A percentile compares a stretch with the other conserved stretches of the same genome.
Evolutionary conservation across 2,797 vertebrate species (phyloP).

Genomic region (Melanotaenia nigrans): DNA sequence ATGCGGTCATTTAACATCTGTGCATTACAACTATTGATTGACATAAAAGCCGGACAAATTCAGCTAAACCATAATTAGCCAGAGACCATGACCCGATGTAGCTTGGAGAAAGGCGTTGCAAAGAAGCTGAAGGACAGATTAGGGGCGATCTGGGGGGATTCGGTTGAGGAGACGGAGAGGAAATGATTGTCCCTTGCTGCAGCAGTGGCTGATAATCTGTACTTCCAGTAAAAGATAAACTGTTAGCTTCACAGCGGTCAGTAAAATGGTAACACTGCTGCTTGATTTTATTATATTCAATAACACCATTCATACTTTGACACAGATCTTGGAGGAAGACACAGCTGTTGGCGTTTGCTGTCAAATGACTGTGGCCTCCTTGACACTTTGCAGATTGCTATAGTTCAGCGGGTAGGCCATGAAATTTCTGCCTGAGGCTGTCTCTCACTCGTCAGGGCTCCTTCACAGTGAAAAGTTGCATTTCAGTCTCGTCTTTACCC

Average conservation of each 20-base stretch:
- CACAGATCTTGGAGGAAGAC: constrained; percentile 8
- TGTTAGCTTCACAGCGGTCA: not conserved
- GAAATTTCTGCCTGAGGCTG: constrained; percentile 33
- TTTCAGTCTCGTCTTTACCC: constrained; percentile 35
- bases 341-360: not conserved
- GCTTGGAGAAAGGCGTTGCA: constrained; percentile 51
- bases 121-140: constrained; percentile 60
- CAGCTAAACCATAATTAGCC: constrained; percentile 77
- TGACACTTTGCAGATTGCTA: constrained; percentile 34
- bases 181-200: constrained; percentile 41
- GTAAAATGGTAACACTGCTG: constrained; percentile 8
- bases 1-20: constrained; percentile 60
- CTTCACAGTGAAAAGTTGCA: constrained; percentile 11
- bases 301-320: constrained; percentile 3
- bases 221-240: constrained; percentile 24
- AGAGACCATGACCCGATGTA: constrained; percentile 54
- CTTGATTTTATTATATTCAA: constrained; percentile 32
- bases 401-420: not conserved
- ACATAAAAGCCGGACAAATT: constrained; percentile 74
- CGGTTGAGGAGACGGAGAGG: constrained; percentile 38
- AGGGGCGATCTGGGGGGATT: constrained; percentile 56
- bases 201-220: constrained; percentile 37
- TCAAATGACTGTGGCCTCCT: not conserved
- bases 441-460: constrained; percentile 17
- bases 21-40: constrained; percentile 75